Conservation (phyloP, 2,797 vertebrate genomes). For the Avahi laniger region DNA sequence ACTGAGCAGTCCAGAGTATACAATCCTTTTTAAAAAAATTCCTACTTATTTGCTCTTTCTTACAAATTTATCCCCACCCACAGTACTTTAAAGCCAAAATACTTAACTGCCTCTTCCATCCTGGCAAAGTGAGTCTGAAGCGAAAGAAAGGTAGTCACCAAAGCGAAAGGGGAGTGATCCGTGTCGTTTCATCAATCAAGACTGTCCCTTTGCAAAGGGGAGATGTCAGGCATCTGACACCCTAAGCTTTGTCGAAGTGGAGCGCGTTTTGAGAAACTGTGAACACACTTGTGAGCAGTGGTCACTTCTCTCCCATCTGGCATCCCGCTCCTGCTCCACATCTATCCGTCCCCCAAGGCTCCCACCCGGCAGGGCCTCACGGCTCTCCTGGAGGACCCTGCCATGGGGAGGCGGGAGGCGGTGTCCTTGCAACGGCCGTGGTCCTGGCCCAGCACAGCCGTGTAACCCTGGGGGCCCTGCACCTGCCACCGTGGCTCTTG, state of each 20-base stretch:
- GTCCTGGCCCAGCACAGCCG: background rate
- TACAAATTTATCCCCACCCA: background rate
- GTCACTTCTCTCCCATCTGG: background rate
- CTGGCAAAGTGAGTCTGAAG: background rate
- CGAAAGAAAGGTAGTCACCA: background rate
- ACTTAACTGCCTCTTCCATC: rapidly evolving
- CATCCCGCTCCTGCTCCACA: no score
- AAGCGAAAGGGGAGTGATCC: no score
- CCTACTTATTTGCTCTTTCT: background rate
- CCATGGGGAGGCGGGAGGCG: background rate
- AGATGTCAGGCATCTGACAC: background rate
- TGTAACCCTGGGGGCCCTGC: background rate
- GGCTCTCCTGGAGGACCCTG: background rate
- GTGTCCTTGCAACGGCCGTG: rapidly evolving
- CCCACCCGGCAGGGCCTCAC: no score
- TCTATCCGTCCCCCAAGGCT: background rate
- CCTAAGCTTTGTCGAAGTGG: background rate
- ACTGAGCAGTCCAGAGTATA: rapidly evolving
- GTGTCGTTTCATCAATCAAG: background rate
- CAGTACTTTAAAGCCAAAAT: background rate
- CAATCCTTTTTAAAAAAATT: background rate
- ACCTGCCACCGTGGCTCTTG: background rate
- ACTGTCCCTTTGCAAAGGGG: background rate
- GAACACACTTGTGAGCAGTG: background rate
- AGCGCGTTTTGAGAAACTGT: rapidly evolving